Base-by-base conservation (phyloP, 2,113 vertebrate species). In the Ondatra zibethicus region DNA sequence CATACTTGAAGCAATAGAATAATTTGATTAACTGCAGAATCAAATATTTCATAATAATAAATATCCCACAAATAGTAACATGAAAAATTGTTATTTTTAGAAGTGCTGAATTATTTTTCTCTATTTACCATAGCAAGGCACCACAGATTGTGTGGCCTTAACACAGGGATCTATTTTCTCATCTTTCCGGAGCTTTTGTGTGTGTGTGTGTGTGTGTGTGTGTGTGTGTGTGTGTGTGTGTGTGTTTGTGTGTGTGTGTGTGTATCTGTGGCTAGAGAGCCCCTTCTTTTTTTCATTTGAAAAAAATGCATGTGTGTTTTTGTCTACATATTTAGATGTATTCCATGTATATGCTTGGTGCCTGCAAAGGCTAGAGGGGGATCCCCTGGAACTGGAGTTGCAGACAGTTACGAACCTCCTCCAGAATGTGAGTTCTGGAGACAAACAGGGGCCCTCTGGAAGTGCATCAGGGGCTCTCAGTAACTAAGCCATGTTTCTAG, bases 11-110 rank as follows among this genome's bases (percentile, higher is more conserved):
- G 50, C 76, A 36, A 84, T 66, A 58, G 6, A 63, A 55, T 82
- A 66, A 95, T 87, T 47, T 81, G 3, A 10, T 89, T 72, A 25
- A 80, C 85, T 92, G 21, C 39, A 73, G 65, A 68, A 9, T 80
- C 19, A 82, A 29, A 70, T n/a, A 87, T 29, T 39, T 96, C 75
- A 45, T 86, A 63, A n/a, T 63, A 89, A 87, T 42, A 42, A 96
- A 13, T 78, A 92, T 11, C 21, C 7, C 63, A 91, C 36, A 88
- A 61, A 73, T 8, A n/a, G 16, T 68, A 89, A 61, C 33, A 63
- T 42, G 76, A 94, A 93, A 72, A 66, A 7, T n/a, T 19, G 12
- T 66, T 80, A 47, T 16, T 91, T 93, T 94, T 76, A 63, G 33
- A 95, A 25, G n/a, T 58, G 12, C 29, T 93, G 13, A 76, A 13